These are phyloP conservation scores for Rhombomys opimus DNA, from an alignment of 2,113 vertebrate species.

Conservation along the genomic window DNA sequence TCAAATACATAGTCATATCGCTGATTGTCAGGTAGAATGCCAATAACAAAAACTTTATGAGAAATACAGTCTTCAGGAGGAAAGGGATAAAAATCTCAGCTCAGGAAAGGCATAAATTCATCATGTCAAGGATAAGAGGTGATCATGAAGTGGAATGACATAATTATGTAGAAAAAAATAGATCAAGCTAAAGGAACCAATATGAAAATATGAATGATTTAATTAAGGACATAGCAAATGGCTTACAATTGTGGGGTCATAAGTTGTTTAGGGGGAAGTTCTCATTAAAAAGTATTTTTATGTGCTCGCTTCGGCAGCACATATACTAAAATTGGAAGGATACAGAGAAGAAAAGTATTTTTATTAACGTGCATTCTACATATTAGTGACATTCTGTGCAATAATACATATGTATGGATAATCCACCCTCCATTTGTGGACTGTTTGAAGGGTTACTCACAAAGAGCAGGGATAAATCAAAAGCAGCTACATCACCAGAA, in stretches of 20 bases:
- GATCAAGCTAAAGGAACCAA: background rate
- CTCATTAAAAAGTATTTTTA: background rate
- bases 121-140: background rate
- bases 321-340: too few species aligned
- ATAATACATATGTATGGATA: background rate
- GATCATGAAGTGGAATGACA: background rate
- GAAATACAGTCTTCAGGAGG: background rate
- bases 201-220: background rate
- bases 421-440: background rate
- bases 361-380: background rate
- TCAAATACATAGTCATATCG: background rate
- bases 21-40: background rate
- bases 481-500: background rate
- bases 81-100: background rate
- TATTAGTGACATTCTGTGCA: background rate
- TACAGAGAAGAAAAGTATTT: too few species aligned
- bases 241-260: background rate
- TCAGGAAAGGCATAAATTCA: background rate
- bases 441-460: background rate
- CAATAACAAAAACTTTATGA: background rate
- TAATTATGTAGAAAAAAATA: background rate
- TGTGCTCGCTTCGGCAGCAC: too few species aligned
- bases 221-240: conserved; percentile 10
- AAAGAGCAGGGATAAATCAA: background rate
- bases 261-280: background rate